Conservation (phyloP, 2,888 invertebrate species). For the Diarsia mendica region DNA sequence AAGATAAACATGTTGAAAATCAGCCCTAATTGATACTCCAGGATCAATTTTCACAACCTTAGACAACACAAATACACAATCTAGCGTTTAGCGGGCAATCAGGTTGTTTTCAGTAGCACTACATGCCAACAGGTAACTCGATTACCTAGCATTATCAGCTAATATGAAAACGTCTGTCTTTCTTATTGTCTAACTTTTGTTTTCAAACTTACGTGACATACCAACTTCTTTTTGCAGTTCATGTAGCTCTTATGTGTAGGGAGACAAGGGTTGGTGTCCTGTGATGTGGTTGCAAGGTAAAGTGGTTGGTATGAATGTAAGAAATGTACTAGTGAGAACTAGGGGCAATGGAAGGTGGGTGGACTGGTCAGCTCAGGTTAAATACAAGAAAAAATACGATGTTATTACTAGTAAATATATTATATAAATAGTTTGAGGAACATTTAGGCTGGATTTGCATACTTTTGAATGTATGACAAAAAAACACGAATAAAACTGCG, state of each 20-base stretch:
- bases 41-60: slow-evolving; percentile 10
- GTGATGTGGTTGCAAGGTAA: background rate
- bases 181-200: slow-evolving; percentile 69
- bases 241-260: slow-evolving; percentile 30
- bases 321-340: slow-evolving; percentile 66
- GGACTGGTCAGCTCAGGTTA: slow-evolving; percentile 28
- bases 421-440: too few relatives aligned
- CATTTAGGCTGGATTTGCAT: too few relatives aligned
- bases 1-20: background rate
- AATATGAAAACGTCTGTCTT: slow-evolving; percentile 61
- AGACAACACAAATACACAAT: background rate
- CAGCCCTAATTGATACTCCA: background rate
- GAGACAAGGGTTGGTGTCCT: background rate
- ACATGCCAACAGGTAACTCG: slow-evolving; percentile 65
- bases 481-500: too few relatives aligned
- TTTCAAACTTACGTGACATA: slow-evolving; percentile 64
- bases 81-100: slow-evolving; percentile 31
- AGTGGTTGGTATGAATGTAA: slow-evolving; percentile 62
- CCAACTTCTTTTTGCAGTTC: slow-evolving; percentile 37
- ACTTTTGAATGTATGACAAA: too few relatives aligned
- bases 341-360: slow-evolving; percentile 39
- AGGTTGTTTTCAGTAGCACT: slow-evolving; percentile 58
- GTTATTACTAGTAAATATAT: too few relatives aligned
- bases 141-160: slow-evolving; percentile 69
- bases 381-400: background rate